A percentile compares a stretch with the other conserved stretches of the same genome.
These are phyloP conservation scores for Phasianus colchicus DNA, from an alignment of 2,113 vertebrate genomes.

Conservation along the genomic window DNA sequence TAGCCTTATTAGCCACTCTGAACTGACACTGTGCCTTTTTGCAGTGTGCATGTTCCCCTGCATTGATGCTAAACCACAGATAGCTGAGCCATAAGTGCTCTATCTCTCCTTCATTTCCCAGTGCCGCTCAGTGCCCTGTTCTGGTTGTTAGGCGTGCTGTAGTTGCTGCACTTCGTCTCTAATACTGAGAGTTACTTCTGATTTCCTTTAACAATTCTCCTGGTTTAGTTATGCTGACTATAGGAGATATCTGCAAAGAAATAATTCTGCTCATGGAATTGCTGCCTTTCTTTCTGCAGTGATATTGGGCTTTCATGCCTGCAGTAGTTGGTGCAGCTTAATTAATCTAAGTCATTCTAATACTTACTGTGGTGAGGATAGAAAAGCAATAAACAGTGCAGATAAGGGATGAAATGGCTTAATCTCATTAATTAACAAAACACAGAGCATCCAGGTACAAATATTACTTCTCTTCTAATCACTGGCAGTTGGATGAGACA, in stretches of 20 bases:
- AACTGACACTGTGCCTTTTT: background rate
- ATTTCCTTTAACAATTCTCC: conserved; percentile 15
- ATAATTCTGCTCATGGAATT: background rate
- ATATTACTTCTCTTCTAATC: background rate
- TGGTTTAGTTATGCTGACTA: background rate
- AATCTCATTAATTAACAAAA: conserved; percentile 47
- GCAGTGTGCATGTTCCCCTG: background rate
- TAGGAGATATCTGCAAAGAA: background rate
- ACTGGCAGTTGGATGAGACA: background rate
- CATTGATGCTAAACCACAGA: background rate
- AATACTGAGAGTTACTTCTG: background rate
- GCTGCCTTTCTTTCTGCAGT: background rate
- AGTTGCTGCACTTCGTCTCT: background rate
- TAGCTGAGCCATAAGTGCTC: background rate
- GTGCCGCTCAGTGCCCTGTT: background rate
- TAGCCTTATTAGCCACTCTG: background rate
- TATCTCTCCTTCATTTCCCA: background rate
- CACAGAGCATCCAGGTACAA: background rate
- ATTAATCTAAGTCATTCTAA: conserved; percentile 42
- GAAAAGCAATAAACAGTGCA: conserved; percentile 16
- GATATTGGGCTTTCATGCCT: background rate
- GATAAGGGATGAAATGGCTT: conserved; percentile 41
- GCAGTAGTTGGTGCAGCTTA: conserved; percentile 12
- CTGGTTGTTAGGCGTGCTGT: background rate
- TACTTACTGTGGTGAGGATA: background rate